These are phyloP conservation scores for Acrocephalus arundinaceus DNA, from an alignment of 2,113 vertebrate genomes.

Conservation along the genomic window DNA sequence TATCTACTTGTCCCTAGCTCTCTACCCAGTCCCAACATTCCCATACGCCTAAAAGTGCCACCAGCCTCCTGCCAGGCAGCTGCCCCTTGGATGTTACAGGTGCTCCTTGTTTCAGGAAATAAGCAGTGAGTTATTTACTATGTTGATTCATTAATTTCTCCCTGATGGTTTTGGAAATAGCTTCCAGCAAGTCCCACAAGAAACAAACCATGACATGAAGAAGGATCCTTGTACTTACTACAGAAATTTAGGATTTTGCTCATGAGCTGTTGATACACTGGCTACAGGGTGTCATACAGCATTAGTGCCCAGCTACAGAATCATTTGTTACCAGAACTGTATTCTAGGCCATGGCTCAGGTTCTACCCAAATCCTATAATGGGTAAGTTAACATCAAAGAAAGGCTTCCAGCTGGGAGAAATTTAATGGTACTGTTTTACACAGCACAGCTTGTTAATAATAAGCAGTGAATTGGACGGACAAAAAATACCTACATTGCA, in stretches of 20 bases:
- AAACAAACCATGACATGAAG: not conserved
- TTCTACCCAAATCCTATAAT: not conserved
- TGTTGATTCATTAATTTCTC: slow-evolving; percentile 1
- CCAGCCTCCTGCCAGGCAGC: not conserved
- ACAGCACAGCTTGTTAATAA: not conserved
- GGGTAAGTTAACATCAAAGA: not conserved
- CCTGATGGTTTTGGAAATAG: slow-evolving; percentile 23
- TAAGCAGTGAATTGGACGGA: not conserved
- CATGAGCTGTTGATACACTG: not conserved
- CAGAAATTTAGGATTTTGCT: not conserved
- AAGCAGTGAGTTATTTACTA: slow-evolving; percentile 12
- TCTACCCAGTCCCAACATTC: not conserved
- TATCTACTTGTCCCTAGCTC: not conserved
- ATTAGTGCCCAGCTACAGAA: not conserved
- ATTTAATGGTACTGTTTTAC: not conserved
- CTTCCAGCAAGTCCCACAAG: not conserved
- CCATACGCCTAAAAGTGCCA: not conserved
- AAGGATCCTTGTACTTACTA: not conserved
- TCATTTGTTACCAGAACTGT: not conserved
- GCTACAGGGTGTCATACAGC: not conserved
- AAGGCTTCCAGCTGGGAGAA: not conserved
- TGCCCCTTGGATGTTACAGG: not conserved
- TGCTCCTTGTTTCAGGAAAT: slow-evolving; percentile 34
- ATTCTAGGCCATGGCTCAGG: not conserved
- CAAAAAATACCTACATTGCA: not conserved